Conservation (phyloP, 2,113 vertebrate species). For the Leptodactylus fuscus region DNA sequence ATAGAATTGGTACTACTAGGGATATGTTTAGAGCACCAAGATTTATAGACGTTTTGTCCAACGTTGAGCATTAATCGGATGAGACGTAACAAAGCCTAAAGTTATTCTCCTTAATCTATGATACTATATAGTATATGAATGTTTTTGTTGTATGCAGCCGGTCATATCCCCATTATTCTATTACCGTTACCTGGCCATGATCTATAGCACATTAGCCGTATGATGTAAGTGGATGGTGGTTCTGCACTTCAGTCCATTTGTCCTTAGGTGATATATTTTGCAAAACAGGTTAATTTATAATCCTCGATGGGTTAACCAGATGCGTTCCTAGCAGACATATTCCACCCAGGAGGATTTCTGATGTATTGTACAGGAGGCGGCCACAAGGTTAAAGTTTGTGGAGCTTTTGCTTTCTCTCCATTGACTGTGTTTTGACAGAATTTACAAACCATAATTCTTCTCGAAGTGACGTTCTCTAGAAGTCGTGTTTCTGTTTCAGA, state of each 20-base stretch:
- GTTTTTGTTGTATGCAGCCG: too few species aligned
- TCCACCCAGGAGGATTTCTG: constrained; percentile 6
- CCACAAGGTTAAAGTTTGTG: constrained; percentile 8
- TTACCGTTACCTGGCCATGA: too few species aligned
- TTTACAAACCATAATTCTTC: constrained; percentile 37
- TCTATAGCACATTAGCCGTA: background rate
- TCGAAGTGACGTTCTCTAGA: constrained; percentile 29
- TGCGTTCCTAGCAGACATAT: background rate
- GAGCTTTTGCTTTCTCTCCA: constrained; percentile 36
- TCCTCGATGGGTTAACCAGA: constrained; percentile 18
- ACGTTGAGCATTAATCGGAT: too few species aligned
- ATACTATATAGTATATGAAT: too few species aligned
- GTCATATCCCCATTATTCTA: background rate
- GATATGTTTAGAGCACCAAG: too few species aligned
- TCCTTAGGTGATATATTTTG: background rate
- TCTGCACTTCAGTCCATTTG: background rate
- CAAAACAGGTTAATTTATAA: background rate
- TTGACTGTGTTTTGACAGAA: constrained; percentile 42
- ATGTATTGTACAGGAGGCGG: constrained; percentile 27
- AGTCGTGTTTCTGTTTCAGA: constrained; percentile 44
- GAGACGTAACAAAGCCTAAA: too few species aligned
- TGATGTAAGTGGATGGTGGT: background rate
- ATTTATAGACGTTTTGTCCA: too few species aligned
- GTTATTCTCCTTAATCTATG: too few species aligned
- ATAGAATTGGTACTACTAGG: too few species aligned